A percentile compares a stretch with the other conserved stretches of the same genome.
Conservation (phyloP, 2,888 invertebrate genomes). For the Cybosia mesomella region DNA sequence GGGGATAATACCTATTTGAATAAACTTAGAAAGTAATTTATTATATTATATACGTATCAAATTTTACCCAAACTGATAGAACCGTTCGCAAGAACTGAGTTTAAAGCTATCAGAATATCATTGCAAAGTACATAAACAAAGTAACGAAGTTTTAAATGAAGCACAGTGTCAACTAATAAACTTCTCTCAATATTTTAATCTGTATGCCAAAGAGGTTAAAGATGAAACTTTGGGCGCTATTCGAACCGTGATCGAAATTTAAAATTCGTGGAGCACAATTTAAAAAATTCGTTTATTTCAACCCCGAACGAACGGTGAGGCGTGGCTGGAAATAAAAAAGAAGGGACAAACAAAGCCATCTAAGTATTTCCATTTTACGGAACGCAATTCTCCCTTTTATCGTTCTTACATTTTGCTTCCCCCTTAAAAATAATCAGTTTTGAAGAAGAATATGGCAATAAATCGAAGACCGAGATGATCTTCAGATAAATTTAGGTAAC, state of each 20-base stretch:
- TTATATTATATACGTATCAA: not conserved
- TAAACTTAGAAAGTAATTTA: not conserved
- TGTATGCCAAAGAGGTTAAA: constrained; percentile 10
- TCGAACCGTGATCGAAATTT: constrained; percentile 26
- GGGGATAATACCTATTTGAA: too few species aligned
- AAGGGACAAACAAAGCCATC: constrained; percentile 27
- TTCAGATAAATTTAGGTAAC: constrained; percentile 14
- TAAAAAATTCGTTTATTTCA: constrained; percentile 20
- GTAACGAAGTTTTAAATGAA: not conserved
- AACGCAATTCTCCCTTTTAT: constrained; percentile 23
- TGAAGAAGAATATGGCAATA: constrained; percentile 19
- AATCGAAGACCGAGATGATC: constrained; percentile 25
- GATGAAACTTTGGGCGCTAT: constrained; percentile 8
- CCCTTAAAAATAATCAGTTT: constrained; percentile 31
- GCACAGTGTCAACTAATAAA: not conserved
- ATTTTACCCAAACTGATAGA: not conserved
- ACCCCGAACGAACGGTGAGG: constrained; percentile 17
- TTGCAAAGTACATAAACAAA: not conserved
- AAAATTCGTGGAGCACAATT: constrained; percentile 19
- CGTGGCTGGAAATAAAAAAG: constrained; percentile 30
- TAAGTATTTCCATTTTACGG: constrained; percentile 27
- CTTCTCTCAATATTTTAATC: constrained; percentile 4
- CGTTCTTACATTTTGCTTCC: constrained; percentile 10
- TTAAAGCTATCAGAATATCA: not conserved
- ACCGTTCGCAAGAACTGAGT: not conserved